Conservation (phyloP, 2,797 vertebrate genomes). For the Tinamus major region DNA sequence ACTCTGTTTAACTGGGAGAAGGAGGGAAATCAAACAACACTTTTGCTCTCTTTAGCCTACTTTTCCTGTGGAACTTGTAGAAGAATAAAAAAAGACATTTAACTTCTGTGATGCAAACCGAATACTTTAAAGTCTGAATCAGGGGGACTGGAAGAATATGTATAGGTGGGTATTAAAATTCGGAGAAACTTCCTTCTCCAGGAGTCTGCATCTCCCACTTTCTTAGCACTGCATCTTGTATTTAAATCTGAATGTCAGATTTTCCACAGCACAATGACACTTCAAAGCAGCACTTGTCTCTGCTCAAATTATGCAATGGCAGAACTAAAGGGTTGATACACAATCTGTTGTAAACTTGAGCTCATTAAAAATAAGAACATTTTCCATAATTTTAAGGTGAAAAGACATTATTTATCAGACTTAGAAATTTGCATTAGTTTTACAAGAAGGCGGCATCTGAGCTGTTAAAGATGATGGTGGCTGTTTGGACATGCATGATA, state of each 20-base stretch:
- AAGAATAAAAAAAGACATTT: neutral
- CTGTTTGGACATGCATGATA: constrained; percentile 52
- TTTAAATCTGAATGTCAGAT: constrained; percentile 45
- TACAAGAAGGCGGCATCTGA: constrained; percentile 62
- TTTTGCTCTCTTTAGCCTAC: constrained; percentile 10
- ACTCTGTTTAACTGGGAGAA: neutral
- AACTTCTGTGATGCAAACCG: constrained; percentile 18
- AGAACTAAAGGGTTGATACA: constrained; percentile 65
- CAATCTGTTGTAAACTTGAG: constrained; percentile 69
- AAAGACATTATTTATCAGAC: constrained; percentile 65
- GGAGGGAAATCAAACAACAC: neutral
- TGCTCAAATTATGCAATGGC: constrained; percentile 59
- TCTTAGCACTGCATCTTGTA: constrained; percentile 50
- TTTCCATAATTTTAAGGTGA: constrained; percentile 62
- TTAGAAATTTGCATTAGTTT: constrained; percentile 69
- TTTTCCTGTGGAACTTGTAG: constrained; percentile 25
- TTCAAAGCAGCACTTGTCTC: constrained; percentile 71
- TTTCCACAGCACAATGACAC: constrained; percentile 65
- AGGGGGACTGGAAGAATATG: constrained; percentile 11
- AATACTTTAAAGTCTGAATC: constrained; percentile 18
- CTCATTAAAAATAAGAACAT: constrained; percentile 72
- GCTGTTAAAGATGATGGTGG: constrained; percentile 58
- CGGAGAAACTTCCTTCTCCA: constrained; percentile 21
- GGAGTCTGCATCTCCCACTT: constrained; percentile 38
- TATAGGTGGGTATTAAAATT: constrained; percentile 69